Conservation (phyloP, 2,888 invertebrate species). For the Merodon equestris region DNA sequence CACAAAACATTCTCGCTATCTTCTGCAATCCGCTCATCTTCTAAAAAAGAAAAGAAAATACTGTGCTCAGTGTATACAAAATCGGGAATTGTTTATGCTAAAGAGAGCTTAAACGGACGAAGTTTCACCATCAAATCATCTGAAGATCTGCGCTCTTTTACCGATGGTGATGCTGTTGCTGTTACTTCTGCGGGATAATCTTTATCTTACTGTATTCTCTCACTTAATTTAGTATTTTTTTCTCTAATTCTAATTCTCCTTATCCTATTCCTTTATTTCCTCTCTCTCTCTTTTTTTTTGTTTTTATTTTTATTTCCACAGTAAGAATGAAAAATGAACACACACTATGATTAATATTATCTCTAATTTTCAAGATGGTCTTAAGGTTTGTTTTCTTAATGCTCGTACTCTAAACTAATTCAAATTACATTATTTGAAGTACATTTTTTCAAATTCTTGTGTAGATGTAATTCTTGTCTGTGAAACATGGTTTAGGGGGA, state of each 20-base stretch:
- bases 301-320: no score
- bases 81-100: constrained; percentile 9
- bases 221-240: no score
- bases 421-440: constrained; percentile 3
- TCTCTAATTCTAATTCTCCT: no score
- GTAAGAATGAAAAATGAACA: neutral
- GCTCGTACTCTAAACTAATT: neutral
- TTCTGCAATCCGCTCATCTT: neutral
- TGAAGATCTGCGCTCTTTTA: constrained; percentile 14
- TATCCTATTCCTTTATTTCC: no score
- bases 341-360: neutral
- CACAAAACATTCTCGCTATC: constrained; percentile 2
- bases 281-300: no score
- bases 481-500: neutral
- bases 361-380: neutral
- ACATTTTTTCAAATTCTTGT: constrained; percentile 6
- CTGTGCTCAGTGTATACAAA: neutral
- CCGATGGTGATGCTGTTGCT: constrained; percentile 1
- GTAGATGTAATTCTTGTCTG: neutral
- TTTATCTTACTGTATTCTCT: no score
- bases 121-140: constrained; percentile 5
- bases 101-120: neutral
- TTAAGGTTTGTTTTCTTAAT: constrained; percentile 9
- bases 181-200: neutral
- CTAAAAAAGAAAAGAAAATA: neutral